These are phyloP conservation scores for Uloborus diversus DNA, from an alignment of 1,140 invertebrate genomes.

Conservation along the genomic window DNA sequence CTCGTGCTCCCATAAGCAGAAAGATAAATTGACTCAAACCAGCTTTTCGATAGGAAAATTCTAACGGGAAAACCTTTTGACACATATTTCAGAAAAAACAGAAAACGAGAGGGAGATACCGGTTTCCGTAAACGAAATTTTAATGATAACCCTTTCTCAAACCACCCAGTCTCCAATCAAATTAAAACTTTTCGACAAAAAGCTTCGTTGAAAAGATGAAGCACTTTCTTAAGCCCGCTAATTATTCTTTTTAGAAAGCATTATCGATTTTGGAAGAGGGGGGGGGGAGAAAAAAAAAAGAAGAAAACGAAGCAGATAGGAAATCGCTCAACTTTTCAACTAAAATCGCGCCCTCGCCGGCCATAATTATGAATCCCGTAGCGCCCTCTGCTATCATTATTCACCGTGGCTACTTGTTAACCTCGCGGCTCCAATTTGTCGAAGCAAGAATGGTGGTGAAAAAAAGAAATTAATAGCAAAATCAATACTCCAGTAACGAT, in stretches of 20 bases:
- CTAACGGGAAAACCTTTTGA: no score
- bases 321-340: conserved; percentile 56
- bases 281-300: not conserved
- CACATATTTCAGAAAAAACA: no score
- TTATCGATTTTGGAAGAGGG: conserved; percentile 26
- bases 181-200: conserved; percentile 56
- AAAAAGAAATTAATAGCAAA: conserved; percentile 54
- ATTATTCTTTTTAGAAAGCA: conserved; percentile 55
- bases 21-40: no score
- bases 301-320: conserved; percentile 25
- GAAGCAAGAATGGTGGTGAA: conserved; percentile 20
- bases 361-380: conserved; percentile 54
- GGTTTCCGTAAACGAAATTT: not conserved
- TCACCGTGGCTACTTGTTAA: conserved; percentile 55
- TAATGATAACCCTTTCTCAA: conserved; percentile 48
- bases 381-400: conserved; percentile 46
- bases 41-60: no score
- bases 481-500: conserved; percentile 50
- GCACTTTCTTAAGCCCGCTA: conserved; percentile 53
- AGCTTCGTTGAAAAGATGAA: conserved; percentile 29
- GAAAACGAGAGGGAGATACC: no score
- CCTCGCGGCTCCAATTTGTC: conserved; percentile 55
- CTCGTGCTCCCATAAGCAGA: no score
- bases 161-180: conserved; percentile 24
- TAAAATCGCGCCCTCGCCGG: conserved; percentile 47